These are phyloP conservation scores for Orchestes rusci DNA, from an alignment of 2,888 invertebrate genomes.

Conservation along the genomic window DNA sequence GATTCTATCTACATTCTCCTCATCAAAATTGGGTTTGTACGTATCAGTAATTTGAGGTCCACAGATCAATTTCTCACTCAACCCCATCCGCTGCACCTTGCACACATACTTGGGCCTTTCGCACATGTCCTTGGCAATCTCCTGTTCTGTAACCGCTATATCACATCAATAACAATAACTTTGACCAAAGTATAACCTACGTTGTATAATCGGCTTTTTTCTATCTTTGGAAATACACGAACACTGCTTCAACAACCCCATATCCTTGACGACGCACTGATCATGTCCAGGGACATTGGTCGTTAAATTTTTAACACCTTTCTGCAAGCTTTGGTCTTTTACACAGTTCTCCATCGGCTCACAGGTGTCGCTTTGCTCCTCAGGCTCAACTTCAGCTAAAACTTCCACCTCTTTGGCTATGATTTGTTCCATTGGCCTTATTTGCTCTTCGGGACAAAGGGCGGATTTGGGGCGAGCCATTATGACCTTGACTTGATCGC, in stretches of 20 bases:
- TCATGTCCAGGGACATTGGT: not conserved
- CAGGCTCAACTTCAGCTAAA: not conserved
- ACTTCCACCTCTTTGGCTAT: not conserved
- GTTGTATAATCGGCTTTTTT: slow-evolving; percentile 6
- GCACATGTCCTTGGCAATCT: slow-evolving; percentile 4
- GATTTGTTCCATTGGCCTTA: not conserved
- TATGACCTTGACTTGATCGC: not conserved
- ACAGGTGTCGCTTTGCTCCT: no score
- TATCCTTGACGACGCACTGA: slow-evolving; percentile 6
- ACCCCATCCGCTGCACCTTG: slow-evolving; percentile 3
- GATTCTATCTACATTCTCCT: slow-evolving; percentile 13
- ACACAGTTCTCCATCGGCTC: no score
- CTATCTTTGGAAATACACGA: not conserved
- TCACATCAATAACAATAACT: no score
- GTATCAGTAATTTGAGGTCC: no score
- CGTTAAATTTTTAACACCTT: slow-evolving; percentile 13
- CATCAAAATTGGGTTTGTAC: no score
- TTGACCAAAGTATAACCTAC: slow-evolving; percentile 5
- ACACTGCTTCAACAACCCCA: slow-evolving; percentile 17
- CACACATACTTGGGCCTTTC: slow-evolving; percentile 8
- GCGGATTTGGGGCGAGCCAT: not conserved
- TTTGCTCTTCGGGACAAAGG: not conserved
- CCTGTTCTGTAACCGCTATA: slow-evolving; percentile 15
- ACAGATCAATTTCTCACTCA: not conserved
- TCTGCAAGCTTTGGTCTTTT: slow-evolving; percentile 13